phyloP scores from a whole-genome alignment of 1,140 invertebrate genomes.

The Drosophila athabasca region DNA sequence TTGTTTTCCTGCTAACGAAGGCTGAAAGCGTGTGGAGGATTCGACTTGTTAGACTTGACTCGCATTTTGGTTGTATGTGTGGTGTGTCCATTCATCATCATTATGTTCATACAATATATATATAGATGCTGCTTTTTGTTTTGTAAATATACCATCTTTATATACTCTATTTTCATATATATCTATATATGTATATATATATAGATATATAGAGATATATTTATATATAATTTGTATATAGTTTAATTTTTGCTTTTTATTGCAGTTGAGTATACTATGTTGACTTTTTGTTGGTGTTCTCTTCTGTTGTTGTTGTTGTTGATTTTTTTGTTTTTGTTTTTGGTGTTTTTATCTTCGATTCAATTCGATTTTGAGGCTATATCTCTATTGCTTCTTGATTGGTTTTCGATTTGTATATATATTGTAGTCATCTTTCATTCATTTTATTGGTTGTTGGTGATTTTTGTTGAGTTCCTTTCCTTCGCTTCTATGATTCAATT shows the following conservation, averaged over 20 bases:
- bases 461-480: constrained; percentile 18
- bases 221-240: constrained; percentile 61
- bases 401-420: constrained; percentile 37
- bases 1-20: constrained; percentile 4
- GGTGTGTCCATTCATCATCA: constrained; percentile 33
- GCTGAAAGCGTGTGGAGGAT: constrained; percentile 3
- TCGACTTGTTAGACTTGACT: constrained; percentile 37
- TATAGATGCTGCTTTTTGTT: constrained; percentile 24
- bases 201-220: constrained; percentile 43
- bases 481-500: constrained; percentile 28
- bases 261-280: constrained; percentile 80
- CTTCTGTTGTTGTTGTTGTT: constrained; percentile 29
- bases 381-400: constrained; percentile 50
- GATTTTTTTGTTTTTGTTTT: neutral
- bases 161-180: constrained; percentile 58
- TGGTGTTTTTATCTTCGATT: constrained; percentile 30
- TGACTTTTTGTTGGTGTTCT: constrained; percentile 43
- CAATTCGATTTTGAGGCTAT: constrained; percentile 25
- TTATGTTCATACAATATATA: constrained; percentile 27
- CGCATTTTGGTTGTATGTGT: constrained; percentile 44
- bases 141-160: constrained; percentile 72
- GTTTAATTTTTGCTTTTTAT: constrained; percentile 69
- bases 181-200: constrained; percentile 42
- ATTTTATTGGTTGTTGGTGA: constrained; percentile 2
- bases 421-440: constrained; percentile 10